Conservation (phyloP, 2,113 vertebrate species). For the Phyllostomus hastatus region DNA sequence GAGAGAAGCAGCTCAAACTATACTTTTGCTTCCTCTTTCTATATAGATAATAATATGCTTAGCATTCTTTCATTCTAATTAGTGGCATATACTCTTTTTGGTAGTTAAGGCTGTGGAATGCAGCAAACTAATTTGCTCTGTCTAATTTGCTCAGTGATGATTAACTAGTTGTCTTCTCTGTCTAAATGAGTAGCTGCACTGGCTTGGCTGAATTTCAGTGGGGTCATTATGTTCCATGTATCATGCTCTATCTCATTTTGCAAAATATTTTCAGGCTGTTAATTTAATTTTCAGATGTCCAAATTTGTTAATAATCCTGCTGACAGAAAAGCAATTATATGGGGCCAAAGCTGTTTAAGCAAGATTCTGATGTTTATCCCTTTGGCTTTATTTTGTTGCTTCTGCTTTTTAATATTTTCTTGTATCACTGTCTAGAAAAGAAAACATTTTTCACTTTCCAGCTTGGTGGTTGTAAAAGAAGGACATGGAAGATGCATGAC, state of each 20-base stretch:
- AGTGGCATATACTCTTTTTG: conserved; percentile 69
- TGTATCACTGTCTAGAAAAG: conserved; percentile 6
- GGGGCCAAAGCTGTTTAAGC: conserved; percentile 65
- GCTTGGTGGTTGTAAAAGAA: not conserved
- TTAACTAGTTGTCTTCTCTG: conserved; percentile 78
- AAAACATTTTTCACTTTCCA: conserved; percentile 44
- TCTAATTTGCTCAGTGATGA: conserved; percentile 75
- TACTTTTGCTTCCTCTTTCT: conserved; percentile 26
- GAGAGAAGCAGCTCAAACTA: conserved; percentile 30
- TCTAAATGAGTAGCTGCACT: conserved; percentile 66
- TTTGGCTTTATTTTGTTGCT: conserved; percentile 72
- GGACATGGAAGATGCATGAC: not conserved
- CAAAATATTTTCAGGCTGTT: conserved; percentile 75
- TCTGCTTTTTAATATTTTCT: conserved; percentile 53
- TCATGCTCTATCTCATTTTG: conserved; percentile 68
- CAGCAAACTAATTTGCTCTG: conserved; percentile 77
- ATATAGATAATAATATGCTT: conserved; percentile 54
- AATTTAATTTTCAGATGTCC: conserved; percentile 76
- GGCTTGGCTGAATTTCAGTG: conserved; percentile 74
- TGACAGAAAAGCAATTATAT: conserved; percentile 72
- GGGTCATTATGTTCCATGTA: conserved; percentile 74
- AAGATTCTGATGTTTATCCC: conserved; percentile 65
- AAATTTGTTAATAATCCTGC: conserved; percentile 74
- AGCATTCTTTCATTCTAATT: conserved; percentile 73
- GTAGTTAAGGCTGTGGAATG: conserved; percentile 75